These are phyloP conservation scores for Cheilosia pagana DNA, from an alignment of 2,888 invertebrate species.

Conservation along the genomic window DNA sequence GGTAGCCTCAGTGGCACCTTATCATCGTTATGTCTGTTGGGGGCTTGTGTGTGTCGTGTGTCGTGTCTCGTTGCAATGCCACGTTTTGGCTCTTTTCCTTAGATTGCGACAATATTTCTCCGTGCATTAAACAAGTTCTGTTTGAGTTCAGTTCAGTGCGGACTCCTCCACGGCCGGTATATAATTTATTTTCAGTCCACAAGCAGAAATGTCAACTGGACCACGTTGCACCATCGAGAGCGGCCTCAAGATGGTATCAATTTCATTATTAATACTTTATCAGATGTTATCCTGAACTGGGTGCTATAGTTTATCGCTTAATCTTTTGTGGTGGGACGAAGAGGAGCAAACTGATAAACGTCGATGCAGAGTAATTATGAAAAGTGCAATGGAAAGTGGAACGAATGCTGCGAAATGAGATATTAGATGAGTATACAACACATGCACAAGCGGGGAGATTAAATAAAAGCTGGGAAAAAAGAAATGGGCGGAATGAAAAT, in stretches of 20 bases:
- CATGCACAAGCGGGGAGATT: background rate
- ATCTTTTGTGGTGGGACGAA: conserved; percentile 51
- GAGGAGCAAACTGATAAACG: too few relatives aligned
- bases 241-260: conserved; percentile 46
- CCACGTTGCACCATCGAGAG: conserved; percentile 10
- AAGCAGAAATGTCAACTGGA: conserved; percentile 55
- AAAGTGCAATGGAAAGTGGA: conserved; percentile 72
- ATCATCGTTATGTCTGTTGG: conserved; percentile 30
- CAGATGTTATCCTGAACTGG: conserved; percentile 58
- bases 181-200: conserved; percentile 49
- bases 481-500: conserved; percentile 63
- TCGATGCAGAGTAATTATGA: conserved; percentile 64
- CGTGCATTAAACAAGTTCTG: conserved; percentile 42
- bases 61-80: conserved; percentile 68
- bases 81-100: conserved; percentile 55
- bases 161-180: conserved; percentile 32
- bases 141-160: conserved; percentile 9
- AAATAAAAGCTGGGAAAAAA: conserved; percentile 6
- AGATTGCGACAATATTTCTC: conserved; percentile 31
- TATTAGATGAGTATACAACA: conserved; percentile 40
- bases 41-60: conserved; percentile 17
- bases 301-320: conserved; percentile 63
- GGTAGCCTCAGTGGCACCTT: conserved; percentile 59
- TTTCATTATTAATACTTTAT: conserved; percentile 57
- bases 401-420: conserved; percentile 70